These are phyloP conservation scores for Diarsia brunnea DNA, from an alignment of 2,888 invertebrate genomes.

Conservation along the genomic window DNA sequence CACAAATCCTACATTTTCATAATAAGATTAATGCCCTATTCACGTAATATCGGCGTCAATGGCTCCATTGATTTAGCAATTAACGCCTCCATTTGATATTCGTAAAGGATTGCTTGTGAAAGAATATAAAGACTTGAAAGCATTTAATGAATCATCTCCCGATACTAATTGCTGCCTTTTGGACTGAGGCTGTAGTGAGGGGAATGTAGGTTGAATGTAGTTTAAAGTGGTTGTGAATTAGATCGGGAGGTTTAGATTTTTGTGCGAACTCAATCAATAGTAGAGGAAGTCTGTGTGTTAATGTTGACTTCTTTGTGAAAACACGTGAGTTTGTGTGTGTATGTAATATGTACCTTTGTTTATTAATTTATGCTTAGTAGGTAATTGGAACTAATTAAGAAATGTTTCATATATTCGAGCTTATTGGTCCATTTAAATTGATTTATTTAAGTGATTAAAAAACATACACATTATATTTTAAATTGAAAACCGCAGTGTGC, in stretches of 20 bases:
- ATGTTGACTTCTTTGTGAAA: background rate
- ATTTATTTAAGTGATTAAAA: background rate
- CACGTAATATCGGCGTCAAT: slow-evolving; percentile 48
- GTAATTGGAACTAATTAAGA: background rate
- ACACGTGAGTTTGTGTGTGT: background rate
- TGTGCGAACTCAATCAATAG: background rate
- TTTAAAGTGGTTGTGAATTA: background rate
- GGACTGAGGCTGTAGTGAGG: background rate
- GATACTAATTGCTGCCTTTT: slow-evolving; percentile 58
- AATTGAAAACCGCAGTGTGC: background rate
- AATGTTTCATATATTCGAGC: background rate
- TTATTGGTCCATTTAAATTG: background rate
- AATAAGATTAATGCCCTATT: slow-evolving; percentile 57
- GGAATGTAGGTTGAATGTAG: background rate
- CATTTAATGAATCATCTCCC: slow-evolving; percentile 62
- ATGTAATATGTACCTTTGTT: background rate
- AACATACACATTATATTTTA: background rate
- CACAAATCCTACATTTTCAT: slow-evolving; percentile 42
- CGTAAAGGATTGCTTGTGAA: slow-evolving; percentile 62
- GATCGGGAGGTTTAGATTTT: background rate
- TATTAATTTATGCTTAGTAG: background rate
- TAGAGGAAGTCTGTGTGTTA: background rate
- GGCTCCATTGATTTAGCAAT: slow-evolving; percentile 58
- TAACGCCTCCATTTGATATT: slow-evolving; percentile 56
- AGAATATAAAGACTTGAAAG: slow-evolving; percentile 54